Evolutionary conservation across 2,113 vertebrate genomes (phyloP).

Genomic region (Emydura subglobosa): DNA sequence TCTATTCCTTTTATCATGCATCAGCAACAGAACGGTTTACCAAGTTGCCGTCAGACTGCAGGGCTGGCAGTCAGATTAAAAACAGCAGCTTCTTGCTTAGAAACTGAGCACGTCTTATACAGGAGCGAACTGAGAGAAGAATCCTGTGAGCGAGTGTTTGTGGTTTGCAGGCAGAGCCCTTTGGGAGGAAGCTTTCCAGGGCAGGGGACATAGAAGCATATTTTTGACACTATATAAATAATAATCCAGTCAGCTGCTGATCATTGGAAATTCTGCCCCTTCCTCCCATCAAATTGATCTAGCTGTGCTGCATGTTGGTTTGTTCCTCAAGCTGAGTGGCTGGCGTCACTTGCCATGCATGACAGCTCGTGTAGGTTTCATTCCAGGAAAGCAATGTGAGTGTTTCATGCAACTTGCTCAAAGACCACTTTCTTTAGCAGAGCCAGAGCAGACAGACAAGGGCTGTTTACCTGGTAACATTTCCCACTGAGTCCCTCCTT

Average conservation of each 20-base stretch:
- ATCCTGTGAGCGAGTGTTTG: background rate
- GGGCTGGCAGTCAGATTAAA: background rate
- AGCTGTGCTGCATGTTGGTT: no score
- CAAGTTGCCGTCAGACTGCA: background rate
- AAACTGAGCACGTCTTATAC: background rate
- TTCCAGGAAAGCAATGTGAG: background rate
- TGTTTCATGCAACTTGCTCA: background rate
- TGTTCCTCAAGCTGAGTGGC: background rate
- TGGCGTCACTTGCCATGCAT: background rate
- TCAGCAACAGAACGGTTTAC: no score
- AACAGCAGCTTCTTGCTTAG: background rate
- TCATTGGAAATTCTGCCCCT: no score
- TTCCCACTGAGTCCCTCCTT: background rate
- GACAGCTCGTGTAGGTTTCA: background rate
- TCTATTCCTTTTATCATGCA: background rate
- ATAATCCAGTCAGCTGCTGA: background rate
- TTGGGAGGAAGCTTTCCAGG: background rate
- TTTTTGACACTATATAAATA: background rate
- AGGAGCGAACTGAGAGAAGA: background rate
- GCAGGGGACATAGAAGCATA: background rate
- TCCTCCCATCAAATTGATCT: no score
- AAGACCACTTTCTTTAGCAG: background rate
- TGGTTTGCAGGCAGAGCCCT: background rate
- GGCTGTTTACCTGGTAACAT: background rate
- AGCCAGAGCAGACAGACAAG: background rate